Evolutionary conservation across 2,113 vertebrate species (phyloP), one percentile per base, ranked within the genome.

Genomic region (Limnothrissa miodon): DNA sequence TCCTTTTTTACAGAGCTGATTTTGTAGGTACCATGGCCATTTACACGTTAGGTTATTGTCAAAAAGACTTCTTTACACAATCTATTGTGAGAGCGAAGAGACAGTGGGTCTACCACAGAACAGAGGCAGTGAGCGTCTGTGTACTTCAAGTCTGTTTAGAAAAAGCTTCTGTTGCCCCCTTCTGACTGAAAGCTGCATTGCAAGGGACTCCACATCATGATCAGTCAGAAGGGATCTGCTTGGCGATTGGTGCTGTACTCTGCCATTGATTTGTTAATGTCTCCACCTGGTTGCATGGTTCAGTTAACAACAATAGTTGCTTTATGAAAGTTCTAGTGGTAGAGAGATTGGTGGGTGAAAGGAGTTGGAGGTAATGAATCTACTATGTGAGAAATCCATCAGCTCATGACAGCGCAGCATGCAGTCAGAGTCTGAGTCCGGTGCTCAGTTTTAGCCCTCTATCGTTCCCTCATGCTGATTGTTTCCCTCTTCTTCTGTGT

Each of bases 401-500:
- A 74, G 10, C 25, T 74, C 66, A 74, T 33, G 1, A 74, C 33
- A 36, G 10, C 13, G 36, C 33, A 36, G 10, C 66, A 74, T 11
- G 36, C 29, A 74, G 13, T 11, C 59, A 25, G 25, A 62, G 59
- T n/a, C 59, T 62, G 59, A 62, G 59, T 25, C 59, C 29, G 42
- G 6, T 42, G 42, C 42, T n/a, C 42, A 7, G 23, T 62, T 62
- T 29, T 8, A 25, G n/a, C 8, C n/a, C 59, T 62, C 53, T 21
- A 19, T 36, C 48, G 21, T 2, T 36, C 29, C 4, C 25, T 70
- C 9, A 70, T 70, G 6, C 25, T 29, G 59, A 3, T 11, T 10
- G 11, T 70, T 70, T 91, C 88, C 87, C 51, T 89, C 29, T 74
- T 36, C 1, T 1, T 74, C 29, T 74, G n/a, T n/a, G 21, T 62